Conservation (phyloP, 1,140 invertebrate species). For the Thaumetopoea pityocampa region DNA sequence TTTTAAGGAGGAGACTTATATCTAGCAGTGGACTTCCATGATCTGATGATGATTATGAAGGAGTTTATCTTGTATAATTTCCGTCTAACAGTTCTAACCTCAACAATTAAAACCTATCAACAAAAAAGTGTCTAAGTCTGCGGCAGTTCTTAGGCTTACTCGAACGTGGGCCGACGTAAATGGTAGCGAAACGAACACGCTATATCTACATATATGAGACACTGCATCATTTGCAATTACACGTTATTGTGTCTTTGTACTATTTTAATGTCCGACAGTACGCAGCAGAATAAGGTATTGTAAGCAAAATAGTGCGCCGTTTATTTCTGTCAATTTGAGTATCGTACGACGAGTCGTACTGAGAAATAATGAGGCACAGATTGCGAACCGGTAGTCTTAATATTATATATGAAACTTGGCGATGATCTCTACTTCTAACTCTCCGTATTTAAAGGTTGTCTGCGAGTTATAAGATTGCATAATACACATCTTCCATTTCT, state of each 20-base stretch:
- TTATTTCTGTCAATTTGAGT: constrained; percentile 61
- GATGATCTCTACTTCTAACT: no score
- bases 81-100: no score
- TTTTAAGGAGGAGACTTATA: no score
- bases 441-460: no score
- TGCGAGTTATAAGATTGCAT: no score
- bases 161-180: constrained; percentile 54
- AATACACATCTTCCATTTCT: no score
- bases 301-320: constrained; percentile 63
- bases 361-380: constrained; percentile 11
- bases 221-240: constrained; percentile 74
- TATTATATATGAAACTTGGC: no score
- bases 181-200: constrained; percentile 47
- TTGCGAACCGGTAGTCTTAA: constrained; percentile 5
- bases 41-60: no score
- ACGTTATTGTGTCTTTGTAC: constrained; percentile 69
- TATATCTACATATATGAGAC: constrained; percentile 52
- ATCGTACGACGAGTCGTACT: constrained; percentile 19
- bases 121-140: background rate
- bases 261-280: constrained; percentile 49
- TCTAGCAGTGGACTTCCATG: no score
- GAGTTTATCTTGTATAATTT: no score
- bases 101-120: background rate
- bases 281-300: constrained; percentile 56
- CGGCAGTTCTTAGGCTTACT: constrained; percentile 10